phyloP scores from a whole-genome alignment of 2,113 vertebrate species.

The Boulengeromyrus knoepffleri region DNA sequence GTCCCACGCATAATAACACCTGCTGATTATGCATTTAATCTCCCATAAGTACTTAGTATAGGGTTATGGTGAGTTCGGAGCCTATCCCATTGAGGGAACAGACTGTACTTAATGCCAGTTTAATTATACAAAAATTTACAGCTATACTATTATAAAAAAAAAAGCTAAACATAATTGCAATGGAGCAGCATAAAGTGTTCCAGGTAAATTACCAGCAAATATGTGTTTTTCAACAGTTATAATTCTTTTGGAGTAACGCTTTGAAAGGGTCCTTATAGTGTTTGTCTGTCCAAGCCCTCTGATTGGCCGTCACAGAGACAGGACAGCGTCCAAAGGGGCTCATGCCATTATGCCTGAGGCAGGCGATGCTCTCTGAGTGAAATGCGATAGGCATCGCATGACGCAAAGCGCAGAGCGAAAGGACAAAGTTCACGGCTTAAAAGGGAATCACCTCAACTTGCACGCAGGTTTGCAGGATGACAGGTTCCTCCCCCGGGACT shows the following conservation, averaged over 20 bases:
- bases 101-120: background rate
- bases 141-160: background rate
- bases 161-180: background rate
- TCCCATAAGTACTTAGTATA: background rate
- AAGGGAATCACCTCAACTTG: background rate
- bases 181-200: background rate
- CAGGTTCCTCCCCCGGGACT: background rate
- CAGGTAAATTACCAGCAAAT: background rate
- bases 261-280: background rate
- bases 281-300: background rate
- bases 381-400: background rate
- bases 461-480: background rate
- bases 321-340: background rate
- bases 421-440: background rate
- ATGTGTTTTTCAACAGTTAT: background rate
- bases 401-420: background rate
- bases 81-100: background rate
- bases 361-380: background rate
- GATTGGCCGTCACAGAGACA: background rate
- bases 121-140: background rate
- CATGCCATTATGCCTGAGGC: background rate
- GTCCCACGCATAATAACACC: background rate
- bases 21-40: background rate
- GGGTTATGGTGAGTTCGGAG: background rate
- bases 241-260: background rate